A percentile compares a stretch with the other conserved stretches of the same genome.
Evolutionary conservation across 37 sponge, comb jelly and placozoan species (phyloP).

Genomic region (Ephydatia muelleri): DNA sequence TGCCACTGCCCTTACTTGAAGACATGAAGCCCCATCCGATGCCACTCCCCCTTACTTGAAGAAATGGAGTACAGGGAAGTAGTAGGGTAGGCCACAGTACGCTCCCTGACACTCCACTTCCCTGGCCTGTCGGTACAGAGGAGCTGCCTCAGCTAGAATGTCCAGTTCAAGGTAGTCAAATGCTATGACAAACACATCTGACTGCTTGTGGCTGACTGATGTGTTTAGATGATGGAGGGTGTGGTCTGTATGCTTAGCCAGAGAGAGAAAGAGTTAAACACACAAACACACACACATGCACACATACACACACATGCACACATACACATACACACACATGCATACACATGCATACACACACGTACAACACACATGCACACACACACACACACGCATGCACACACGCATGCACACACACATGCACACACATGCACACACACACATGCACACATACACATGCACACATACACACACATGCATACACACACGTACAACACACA

Average conservation of each 20-base stretch:
- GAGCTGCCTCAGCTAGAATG: constrained; percentile 21
- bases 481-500: constrained; percentile 36
- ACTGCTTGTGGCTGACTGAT: constrained; percentile 2
- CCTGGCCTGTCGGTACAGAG: constrained; percentile 30
- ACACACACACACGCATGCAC: not conserved
- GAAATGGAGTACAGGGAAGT: constrained; percentile 41
- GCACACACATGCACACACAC: not conserved
- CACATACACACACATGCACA: not conserved
- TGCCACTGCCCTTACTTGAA: no score
- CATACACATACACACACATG: constrained; percentile 24
- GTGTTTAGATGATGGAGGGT: constrained; percentile 21
- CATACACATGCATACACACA: constrained; percentile 35
- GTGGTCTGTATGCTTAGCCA: constrained; percentile 36
- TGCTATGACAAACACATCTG: constrained; percentile 15
- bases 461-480: constrained; percentile 30
- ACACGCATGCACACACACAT: not conserved
- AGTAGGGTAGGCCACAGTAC: constrained; percentile 45
- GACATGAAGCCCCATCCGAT: not conserved
- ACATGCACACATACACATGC: constrained; percentile 29
- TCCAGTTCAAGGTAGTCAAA: constrained; percentile 43
- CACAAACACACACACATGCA: no score
- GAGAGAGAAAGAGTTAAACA: not conserved
- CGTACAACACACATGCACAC: constrained; percentile 38
- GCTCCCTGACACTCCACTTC: constrained; percentile 26
- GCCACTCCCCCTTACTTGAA: constrained; percentile 31